Conservation (phyloP, 1,140 invertebrate species). For the Drosophila sulfurigaster region DNA sequence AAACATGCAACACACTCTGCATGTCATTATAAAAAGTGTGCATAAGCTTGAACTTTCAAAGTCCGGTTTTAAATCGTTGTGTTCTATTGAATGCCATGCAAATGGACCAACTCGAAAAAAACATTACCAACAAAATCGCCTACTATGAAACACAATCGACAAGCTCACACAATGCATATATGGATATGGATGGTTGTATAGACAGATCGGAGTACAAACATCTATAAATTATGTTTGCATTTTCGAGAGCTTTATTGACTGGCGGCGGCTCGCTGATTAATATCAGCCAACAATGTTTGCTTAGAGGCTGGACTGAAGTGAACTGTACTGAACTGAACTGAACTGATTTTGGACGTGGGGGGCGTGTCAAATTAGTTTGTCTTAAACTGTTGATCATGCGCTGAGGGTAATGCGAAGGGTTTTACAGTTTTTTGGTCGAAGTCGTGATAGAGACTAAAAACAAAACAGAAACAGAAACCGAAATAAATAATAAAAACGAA, state of each 20-base stretch:
- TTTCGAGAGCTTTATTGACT: constrained; percentile 16
- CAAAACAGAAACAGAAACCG: neutral
- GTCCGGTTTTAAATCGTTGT: constrained; percentile 9
- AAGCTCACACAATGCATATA: constrained; percentile 3
- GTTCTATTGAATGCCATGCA: constrained; percentile 34
- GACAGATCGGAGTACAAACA: neutral
- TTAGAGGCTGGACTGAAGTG: constrained; percentile 15
- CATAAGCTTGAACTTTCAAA: constrained; percentile 15
- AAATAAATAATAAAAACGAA: constrained; percentile 41
- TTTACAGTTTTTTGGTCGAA: neutral
- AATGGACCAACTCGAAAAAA: neutral
- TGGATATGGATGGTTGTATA: neutral
- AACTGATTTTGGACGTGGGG: constrained; percentile 15
- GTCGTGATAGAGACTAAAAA: constrained; percentile 5
- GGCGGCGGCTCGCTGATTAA: constrained; percentile 23
- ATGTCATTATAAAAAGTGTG: constrained; percentile 1
- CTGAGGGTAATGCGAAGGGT: constrained; percentile 9
- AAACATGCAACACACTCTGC: neutral
- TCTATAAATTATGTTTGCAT: constrained; percentile 42
- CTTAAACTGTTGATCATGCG: constrained; percentile 35
- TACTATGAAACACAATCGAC: constrained; percentile 15
- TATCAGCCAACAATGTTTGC: constrained; percentile 25
- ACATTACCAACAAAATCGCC: constrained; percentile 10
- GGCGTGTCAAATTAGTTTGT: constrained; percentile 51
- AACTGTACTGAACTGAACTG: neutral